These are phyloP conservation scores for Buathra laborator DNA, from an alignment of 2,888 invertebrate species.

Conservation along the genomic window DNA sequence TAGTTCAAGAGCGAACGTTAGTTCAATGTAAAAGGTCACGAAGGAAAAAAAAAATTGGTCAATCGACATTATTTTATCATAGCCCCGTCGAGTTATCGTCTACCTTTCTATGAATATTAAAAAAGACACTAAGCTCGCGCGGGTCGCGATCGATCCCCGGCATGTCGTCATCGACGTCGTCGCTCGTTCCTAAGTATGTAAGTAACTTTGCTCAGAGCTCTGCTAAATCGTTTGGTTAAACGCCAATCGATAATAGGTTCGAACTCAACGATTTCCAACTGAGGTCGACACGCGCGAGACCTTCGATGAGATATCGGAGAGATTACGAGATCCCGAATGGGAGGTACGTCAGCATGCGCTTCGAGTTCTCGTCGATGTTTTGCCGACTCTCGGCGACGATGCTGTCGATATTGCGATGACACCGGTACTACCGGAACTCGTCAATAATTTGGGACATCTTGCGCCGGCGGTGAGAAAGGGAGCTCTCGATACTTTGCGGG, in stretches of 20 bases:
- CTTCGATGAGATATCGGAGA: constrained; percentile 90
- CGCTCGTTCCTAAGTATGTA: not conserved
- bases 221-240: constrained; percentile 37
- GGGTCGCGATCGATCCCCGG: constrained; percentile 24
- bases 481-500: constrained; percentile 91
- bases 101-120: constrained; percentile 43
- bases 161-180: constrained; percentile 35
- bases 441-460: constrained; percentile 92
- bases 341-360: constrained; percentile 94
- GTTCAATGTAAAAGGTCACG: constrained; percentile 53
- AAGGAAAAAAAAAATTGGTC: constrained; percentile 36
- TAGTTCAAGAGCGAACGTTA: constrained; percentile 48
- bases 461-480: constrained; percentile 94
- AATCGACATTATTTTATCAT: constrained; percentile 51
- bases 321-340: constrained; percentile 93
- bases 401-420: constrained; percentile 90
- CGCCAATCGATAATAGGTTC: constrained; percentile 82
- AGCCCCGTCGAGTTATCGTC: constrained; percentile 23
- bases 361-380: constrained; percentile 91
- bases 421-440: constrained; percentile 88
- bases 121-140: constrained; percentile 7
- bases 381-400: constrained; percentile 89
- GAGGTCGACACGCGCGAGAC: constrained; percentile 89
- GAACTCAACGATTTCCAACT: constrained; percentile 90
- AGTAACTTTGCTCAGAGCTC: not conserved